Base-by-base conservation (phyloP, 2,797 vertebrate genomes). In the Moxostoma hubbsi region DNA sequence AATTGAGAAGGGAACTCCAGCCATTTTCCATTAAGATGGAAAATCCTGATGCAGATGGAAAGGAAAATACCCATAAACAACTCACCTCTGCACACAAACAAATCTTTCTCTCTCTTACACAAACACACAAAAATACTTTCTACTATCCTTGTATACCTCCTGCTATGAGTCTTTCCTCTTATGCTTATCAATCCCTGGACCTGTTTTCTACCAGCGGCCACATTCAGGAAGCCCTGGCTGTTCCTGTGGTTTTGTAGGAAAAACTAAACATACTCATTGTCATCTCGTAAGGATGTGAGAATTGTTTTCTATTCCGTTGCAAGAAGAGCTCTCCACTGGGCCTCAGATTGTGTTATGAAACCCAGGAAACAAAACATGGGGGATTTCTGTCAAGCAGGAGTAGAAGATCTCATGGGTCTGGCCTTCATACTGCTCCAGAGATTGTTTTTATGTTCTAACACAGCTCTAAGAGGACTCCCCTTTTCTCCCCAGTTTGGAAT, bases 181-280 rank as follows among this genome's bases (percentile, higher is more conserved):
- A 9, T 18, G 49, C 73, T 74, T 54, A 73, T 89, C 86, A 83
- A 87, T 88, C 84, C 83, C 85, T 86, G 88, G 66, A 75, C 88
- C 80, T 78, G 82, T 86, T 91, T 89, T 89, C 91, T 86, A 81
- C 83, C 51, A 78, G 81, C 51, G 86, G 88, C 86, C 43, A 24
- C 86, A 72, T 89, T 92, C 92, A 92, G 92, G 91, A 92, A 93
- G 91, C 73, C 12, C 61, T 71, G 83, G 75, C 81, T 80, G 70
- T 90, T 92, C 92, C 90, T 87, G 83, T 87, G 88, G 89, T 86
- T 83, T 76, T 36, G 15, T 62, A 79, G 87, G 90, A 89, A 91
- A 89, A 87, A 81, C 81, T 66, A 83, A 79, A 74, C 84, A 84
- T 86, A 88, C 82, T 84, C 85, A 89, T 90, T 92, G 90, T 92